Percentiles rank a stretch among this genome's conserved stretches.
These are phyloP conservation scores for Lateolabrax maculatus DNA, from an alignment of 2,797 vertebrate genomes.

Conservation along the genomic window DNA sequence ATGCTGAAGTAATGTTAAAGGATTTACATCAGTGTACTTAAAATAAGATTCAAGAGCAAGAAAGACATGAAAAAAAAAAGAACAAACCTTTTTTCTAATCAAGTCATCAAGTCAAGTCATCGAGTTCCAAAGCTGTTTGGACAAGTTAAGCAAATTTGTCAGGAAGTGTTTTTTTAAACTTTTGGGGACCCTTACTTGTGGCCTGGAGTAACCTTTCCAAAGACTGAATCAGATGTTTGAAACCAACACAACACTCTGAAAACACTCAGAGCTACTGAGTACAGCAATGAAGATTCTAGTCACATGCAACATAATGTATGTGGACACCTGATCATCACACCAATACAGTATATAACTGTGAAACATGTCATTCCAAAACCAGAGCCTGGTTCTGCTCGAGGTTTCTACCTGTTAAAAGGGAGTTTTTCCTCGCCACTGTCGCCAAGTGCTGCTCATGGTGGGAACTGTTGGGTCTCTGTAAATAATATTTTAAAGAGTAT, in stretches of 20 bases:
- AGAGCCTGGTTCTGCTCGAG: no score
- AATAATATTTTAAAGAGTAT: no score
- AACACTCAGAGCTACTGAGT: background rate
- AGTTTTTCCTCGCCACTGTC: no score
- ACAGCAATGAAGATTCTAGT: background rate
- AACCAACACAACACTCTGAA: background rate
- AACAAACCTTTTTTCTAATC: no score
- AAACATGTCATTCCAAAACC: no score
- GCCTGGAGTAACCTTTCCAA: background rate
- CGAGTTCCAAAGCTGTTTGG: background rate
- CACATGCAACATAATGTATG: background rate
- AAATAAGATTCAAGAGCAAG: background rate
- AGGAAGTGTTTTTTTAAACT: background rate
- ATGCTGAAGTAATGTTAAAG: background rate
- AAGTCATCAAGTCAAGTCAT: background rate
- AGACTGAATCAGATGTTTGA: background rate
- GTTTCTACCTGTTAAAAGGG: no score
- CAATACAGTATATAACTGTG: no score
- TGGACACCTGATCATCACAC: background rate
- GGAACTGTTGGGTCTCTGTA: no score
- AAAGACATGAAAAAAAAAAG: background rate
- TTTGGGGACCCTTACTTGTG: background rate
- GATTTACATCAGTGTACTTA: background rate
- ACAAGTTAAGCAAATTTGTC: slow-evolving; percentile 1
- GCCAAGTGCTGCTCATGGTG: no score